Base-by-base conservation (phyloP, 2,797 vertebrate species). In the Pseudochromis fuscus region DNA sequence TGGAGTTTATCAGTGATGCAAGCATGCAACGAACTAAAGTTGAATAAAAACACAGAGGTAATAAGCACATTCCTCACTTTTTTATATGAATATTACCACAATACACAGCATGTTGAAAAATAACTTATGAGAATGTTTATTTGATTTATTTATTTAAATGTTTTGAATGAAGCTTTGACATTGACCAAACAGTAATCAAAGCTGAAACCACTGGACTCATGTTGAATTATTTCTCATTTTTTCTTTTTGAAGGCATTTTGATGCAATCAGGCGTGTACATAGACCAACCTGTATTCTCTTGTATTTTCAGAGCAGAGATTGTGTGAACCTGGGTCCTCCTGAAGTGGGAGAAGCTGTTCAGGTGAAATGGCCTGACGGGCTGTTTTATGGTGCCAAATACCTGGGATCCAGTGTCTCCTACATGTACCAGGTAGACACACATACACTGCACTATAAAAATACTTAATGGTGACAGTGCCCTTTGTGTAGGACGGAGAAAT, bases 351-450 rank as follows among this genome's bases (percentile, higher is more conserved):
- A 97, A 91, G 91, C 93, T 49, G 95, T 99, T 69, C 96, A 96
- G 91, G 98, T 99, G 66, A 98, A 98, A 87, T 99, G 98, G 98
- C 95, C 98, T 0, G 97, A 99, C 83, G 97, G 97, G 80, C 95
- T 98, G 82, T 95, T 96, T 84, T 99, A 99, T 23, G 95, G 94
- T 44, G 98, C 96, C 51, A 99, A 97, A 88, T 99, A 98, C 84
- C 91, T 98, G 53, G 96, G 97, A 87, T 94, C 94, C 57, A 98
- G 96, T 67, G 87, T 95, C 62, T 93, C 95, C 65, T 93, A 97
- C 81, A 98, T 97, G 96, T 98, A 97, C 89, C 96, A 97, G 95
- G 97, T 99, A 90, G 83, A 91, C 86, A 59, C 27, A 50, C 38
- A 21, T 12, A 5, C 4, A 1, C 23, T 7, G 16, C 30, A 24